Percentiles rank a stretch among this genome's conserved stretches.
phyloP scores from a whole-genome alignment of 2,113 vertebrate genomes.

The Lethenteron camtschaticum region DNA sequence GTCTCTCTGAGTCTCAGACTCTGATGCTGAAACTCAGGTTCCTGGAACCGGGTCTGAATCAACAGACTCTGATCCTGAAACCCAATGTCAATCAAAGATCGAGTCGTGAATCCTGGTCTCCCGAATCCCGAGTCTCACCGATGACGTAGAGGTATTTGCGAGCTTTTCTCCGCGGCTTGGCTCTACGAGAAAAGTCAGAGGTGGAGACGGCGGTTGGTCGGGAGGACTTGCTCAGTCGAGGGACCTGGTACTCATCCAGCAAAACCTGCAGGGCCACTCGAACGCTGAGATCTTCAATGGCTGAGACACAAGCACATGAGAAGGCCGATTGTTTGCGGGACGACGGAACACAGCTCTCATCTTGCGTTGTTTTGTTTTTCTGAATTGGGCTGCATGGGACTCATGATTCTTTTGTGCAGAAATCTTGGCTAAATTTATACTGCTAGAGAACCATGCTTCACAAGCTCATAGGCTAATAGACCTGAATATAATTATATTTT shows the following conservation, averaged over 20 bases:
- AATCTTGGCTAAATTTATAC: too few species aligned
- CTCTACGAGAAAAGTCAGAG: slow-evolving; percentile 53
- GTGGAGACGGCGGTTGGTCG: slow-evolving; percentile 68
- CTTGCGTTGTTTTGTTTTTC: too few species aligned
- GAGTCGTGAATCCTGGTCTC: neutral
- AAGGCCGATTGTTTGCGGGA: too few species aligned
- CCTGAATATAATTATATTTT: too few species aligned
- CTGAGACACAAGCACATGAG: slow-evolving; percentile 20
- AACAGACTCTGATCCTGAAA: neutral
- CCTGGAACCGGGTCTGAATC: neutral
- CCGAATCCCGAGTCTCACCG: slow-evolving; percentile 27
- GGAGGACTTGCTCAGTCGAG: slow-evolving; percentile 39
- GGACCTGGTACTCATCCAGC: slow-evolving; percentile 75
- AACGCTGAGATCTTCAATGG: slow-evolving; percentile 76
- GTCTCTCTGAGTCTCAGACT: neutral
- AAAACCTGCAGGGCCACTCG: slow-evolving; percentile 85
- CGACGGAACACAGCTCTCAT: too few species aligned
- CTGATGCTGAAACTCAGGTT: neutral
- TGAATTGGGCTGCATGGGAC: too few species aligned
- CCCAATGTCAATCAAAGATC: neutral
- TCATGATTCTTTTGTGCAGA: too few species aligned
- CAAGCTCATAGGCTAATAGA: too few species aligned
- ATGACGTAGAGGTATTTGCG: slow-evolving; percentile 92
- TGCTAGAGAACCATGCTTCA: too few species aligned
- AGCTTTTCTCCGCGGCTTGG: slow-evolving; percentile 74